phyloP scores from a whole-genome alignment of 2,113 vertebrate species.

The Nannobrachium achirus region DNA sequence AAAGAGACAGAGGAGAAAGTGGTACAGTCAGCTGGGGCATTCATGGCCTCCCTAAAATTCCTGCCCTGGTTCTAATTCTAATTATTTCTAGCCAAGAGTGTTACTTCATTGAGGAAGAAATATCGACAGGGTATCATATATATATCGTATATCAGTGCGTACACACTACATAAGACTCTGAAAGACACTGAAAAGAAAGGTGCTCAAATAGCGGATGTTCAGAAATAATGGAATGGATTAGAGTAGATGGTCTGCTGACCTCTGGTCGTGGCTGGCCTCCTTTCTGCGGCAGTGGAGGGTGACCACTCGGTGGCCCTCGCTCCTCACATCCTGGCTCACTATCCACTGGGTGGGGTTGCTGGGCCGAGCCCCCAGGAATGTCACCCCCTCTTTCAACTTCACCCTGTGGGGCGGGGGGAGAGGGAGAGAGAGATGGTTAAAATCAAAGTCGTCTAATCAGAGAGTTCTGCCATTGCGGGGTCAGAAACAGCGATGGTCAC shows the following conservation, averaged over 20 bases:
- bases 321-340: conserved; percentile 82
- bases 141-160: too few species aligned
- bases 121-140: not conserved
- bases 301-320: conserved; percentile 81
- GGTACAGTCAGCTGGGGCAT: conserved; percentile 40
- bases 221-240: too few species aligned
- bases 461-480: too few species aligned
- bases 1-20: not conserved
- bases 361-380: conserved; percentile 83
- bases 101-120: conserved; percentile 20
- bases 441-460: too few species aligned
- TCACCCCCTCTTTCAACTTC: conserved; percentile 91
- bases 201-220: too few species aligned
- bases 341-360: conserved; percentile 90
- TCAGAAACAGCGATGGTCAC: too few species aligned
- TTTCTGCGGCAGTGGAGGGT: conserved; percentile 88
- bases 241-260: conserved; percentile 70
- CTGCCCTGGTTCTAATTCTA: not conserved
- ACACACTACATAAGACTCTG: too few species aligned
- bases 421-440: not conserved
- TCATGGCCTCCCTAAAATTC: conserved; percentile 27
- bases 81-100: conserved; percentile 46
- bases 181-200: too few species aligned
- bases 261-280: conserved; percentile 74
- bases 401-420: conserved; percentile 76